Percentiles rank a stretch among this genome's conserved stretches.
These are phyloP conservation scores for Aix galericulata DNA, from an alignment of 2,113 vertebrate genomes.

Conservation along the genomic window DNA sequence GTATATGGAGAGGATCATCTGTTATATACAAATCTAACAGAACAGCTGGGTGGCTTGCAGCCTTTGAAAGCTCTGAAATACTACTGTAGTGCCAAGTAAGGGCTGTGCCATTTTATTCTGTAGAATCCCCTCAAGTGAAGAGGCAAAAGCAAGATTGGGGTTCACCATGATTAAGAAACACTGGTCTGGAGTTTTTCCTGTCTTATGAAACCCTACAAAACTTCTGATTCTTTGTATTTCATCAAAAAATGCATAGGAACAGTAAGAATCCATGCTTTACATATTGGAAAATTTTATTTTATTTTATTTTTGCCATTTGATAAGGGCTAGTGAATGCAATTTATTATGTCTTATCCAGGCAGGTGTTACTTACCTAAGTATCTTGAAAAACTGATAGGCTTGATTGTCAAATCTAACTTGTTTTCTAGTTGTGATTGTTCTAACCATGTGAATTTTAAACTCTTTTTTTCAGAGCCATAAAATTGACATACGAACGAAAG, in stretches of 20 bases:
- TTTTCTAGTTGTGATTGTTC: not conserved
- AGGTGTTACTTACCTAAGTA: not conserved
- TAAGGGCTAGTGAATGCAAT: not conserved
- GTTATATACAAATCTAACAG: not conserved
- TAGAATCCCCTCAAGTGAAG: not conserved
- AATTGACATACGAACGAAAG: slow-evolving; percentile 81
- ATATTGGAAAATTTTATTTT: not conserved
- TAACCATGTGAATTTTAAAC: not conserved
- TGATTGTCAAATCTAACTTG: not conserved
- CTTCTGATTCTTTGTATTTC: not conserved
- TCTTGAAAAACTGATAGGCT: not conserved
- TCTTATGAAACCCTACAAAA: not conserved
- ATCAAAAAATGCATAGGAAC: not conserved
- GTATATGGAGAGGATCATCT: not conserved
- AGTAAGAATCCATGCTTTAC: not conserved
- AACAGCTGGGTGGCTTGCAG: not conserved
- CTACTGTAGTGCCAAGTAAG: not conserved
- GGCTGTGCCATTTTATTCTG: not conserved
- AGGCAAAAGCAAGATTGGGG: not conserved
- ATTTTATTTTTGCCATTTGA: not conserved
- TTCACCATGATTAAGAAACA: not conserved
- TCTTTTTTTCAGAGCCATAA: slow-evolving; percentile 83
- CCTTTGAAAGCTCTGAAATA: not conserved
- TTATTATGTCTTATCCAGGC: not conserved
- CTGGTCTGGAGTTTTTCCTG: not conserved